Conservation (phyloP, 2,113 vertebrate species). For the Phasianus colchicus region DNA sequence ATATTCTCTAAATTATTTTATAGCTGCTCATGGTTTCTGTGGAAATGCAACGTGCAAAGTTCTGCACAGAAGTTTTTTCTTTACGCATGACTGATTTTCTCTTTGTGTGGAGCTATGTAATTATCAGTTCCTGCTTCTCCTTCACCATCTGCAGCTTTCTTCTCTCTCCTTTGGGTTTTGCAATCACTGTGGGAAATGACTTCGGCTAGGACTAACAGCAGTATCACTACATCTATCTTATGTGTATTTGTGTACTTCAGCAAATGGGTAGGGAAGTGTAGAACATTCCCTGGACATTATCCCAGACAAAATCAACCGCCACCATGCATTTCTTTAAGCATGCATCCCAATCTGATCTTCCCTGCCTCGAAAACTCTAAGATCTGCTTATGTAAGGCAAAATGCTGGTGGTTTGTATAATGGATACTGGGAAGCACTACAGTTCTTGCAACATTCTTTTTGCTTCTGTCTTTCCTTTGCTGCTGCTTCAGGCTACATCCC, state of each 20-base stretch:
- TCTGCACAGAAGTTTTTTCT: neutral
- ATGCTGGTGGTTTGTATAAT: fast-evolving
- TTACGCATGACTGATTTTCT: neutral
- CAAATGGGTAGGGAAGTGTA: fast-evolving
- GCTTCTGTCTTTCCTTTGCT: neutral
- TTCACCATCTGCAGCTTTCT: neutral
- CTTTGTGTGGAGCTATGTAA: neutral
- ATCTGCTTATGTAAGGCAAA: neutral
- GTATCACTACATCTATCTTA: neutral
- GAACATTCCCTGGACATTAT: neutral
- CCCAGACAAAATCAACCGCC: neutral
- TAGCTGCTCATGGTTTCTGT: neutral
- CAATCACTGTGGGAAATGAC: neutral
- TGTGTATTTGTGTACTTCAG: neutral
- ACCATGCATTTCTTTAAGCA: neutral
- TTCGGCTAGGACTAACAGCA: neutral
- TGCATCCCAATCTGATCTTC: neutral
- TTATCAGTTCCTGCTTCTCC: neutral
- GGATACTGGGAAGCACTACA: fast-evolving
- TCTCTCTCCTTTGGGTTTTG: neutral
- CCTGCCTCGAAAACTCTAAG: neutral
- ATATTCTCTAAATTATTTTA: neutral
- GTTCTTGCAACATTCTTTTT: neutral
- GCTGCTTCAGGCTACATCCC: neutral
- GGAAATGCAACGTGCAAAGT: neutral